Evolutionary conservation across 2,113 vertebrate species (phyloP), one percentile per base, ranked within the genome.

Genomic region (Morone chrysops): DNA sequence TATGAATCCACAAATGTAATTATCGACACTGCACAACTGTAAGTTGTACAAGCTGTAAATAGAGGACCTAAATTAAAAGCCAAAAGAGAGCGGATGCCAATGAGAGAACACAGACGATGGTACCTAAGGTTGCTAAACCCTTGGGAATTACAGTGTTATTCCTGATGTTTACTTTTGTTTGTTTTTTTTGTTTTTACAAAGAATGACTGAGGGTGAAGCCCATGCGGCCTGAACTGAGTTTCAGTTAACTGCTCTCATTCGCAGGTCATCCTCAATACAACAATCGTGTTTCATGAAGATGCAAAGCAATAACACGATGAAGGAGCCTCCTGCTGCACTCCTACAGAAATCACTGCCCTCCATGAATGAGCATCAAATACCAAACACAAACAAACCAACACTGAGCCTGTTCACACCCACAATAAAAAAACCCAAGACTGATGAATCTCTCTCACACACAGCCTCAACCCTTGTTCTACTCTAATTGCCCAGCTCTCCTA

Each of bases 401-500:
- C 13, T 14, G 36, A 62, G 65, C 62, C 16, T 45, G 61, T 63
- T 69, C 51, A 85, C 9, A 22, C 36, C 71, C 12, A 50, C 53
- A 65, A 20, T 4, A 54, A 45, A 59, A 59, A 62, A 59, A 2
- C 72, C 22, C 85, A 36, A 81, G 45, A 63, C 20, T 11, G 47
- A 78, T 83, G 51, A 72, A 74, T 72, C 53, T 69, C 13, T 54
- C 81, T 54, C 57, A 79, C 56, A 67, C 41, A 87, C 45, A 45
- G 73, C 70, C 80, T 75, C 81, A 65, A 48, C 80, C 66, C 63
- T 57, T 63, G 13, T 70, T 88, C 48, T 76, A 87, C 75, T 91
- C 84, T 92, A 94, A 93, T 91, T 92, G 91, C 88, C 89, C 71
- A 67, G 88, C 87, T 79, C 80, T 71, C 54, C 75, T 45, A 91